Percentiles rank a stretch among this genome's conserved stretches.
These are phyloP conservation scores for Calliphora vomitoria DNA, from an alignment of 2,888 invertebrate genomes.

Conservation along the genomic window DNA sequence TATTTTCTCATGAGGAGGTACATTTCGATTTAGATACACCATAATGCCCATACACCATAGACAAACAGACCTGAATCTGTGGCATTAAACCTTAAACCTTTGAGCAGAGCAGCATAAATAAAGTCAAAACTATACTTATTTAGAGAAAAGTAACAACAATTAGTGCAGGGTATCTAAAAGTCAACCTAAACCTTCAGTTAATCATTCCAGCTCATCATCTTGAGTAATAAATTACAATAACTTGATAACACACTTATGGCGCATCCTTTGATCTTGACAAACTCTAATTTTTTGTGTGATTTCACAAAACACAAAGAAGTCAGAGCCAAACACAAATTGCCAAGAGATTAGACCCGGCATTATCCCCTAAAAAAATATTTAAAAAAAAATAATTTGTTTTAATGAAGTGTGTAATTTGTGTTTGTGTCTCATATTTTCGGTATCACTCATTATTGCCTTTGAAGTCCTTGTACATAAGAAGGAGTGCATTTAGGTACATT, in stretches of 20 bases:
- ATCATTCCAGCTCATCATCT: not conserved
- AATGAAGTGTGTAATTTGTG: constrained; percentile 71
- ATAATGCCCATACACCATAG: too few relatives aligned
- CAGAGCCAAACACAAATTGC: not conserved
- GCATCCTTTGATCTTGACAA: constrained; percentile 51
- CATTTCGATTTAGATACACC: too few relatives aligned
- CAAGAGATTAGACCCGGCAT: constrained; percentile 4
- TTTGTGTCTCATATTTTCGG: constrained; percentile 56
- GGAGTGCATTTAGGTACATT: constrained; percentile 26
- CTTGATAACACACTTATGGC: constrained; percentile 29
- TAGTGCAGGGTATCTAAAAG: too few relatives aligned
- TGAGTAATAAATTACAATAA: constrained; percentile 8
- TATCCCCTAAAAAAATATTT: not conserved
- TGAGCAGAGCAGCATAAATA: too few relatives aligned
- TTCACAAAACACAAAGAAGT: constrained; percentile 2
- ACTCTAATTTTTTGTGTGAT: constrained; percentile 38
- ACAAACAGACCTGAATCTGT: too few relatives aligned
- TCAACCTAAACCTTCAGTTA: too few relatives aligned
- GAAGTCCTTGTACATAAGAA: constrained; percentile 55
- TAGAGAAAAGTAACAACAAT: too few relatives aligned
- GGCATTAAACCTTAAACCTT: too few relatives aligned
- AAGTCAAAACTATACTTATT: too few relatives aligned
- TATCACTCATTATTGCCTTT: constrained; percentile 46
- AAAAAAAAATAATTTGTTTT: constrained; percentile 33
- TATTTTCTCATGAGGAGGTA: too few relatives aligned